phyloP scores from a whole-genome alignment of 2,797 vertebrate species.

The Periparus ater region DNA sequence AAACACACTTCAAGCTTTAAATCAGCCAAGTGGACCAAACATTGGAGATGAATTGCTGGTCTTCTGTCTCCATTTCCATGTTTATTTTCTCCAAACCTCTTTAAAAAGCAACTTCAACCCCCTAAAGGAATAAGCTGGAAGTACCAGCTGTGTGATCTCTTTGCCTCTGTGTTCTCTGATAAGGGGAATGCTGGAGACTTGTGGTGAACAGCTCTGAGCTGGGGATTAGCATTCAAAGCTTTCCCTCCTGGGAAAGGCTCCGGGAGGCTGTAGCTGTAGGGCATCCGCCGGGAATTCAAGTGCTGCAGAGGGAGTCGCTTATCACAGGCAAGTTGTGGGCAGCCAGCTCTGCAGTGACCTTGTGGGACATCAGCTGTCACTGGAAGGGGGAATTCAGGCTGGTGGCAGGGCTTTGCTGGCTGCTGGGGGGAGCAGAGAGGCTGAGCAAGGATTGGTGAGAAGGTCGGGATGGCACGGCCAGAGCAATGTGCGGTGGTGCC shows the following conservation, averaged over 20 bases:
- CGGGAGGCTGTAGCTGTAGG: accelerated
- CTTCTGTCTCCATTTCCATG: not conserved
- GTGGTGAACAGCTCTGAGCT: not conserved
- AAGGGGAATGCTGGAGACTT: not conserved
- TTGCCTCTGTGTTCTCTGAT: not conserved
- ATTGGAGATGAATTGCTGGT: not conserved
- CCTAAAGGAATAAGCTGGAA: not conserved
- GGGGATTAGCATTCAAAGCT: not conserved
- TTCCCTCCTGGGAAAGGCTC: not conserved
- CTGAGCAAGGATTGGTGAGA: not conserved
- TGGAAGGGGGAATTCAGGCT: not conserved
- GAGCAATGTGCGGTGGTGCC: not conserved
- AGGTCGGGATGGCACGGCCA: accelerated
- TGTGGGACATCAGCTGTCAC: not conserved
- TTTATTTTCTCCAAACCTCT: not conserved
- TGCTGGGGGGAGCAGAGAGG: not conserved
- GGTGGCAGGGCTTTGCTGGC: not conserved
- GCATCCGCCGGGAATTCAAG: accelerated
- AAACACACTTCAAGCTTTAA: not conserved
- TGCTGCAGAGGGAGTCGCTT: not conserved
- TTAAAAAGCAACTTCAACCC: not conserved
- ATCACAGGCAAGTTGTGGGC: not conserved
- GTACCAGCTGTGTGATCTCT: not conserved
- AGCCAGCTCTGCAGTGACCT: not conserved
- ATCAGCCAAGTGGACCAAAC: not conserved